Evolutionary conservation across 2,888 invertebrate species (phyloP).

Genomic region (Gerosis bhagava): DNA sequence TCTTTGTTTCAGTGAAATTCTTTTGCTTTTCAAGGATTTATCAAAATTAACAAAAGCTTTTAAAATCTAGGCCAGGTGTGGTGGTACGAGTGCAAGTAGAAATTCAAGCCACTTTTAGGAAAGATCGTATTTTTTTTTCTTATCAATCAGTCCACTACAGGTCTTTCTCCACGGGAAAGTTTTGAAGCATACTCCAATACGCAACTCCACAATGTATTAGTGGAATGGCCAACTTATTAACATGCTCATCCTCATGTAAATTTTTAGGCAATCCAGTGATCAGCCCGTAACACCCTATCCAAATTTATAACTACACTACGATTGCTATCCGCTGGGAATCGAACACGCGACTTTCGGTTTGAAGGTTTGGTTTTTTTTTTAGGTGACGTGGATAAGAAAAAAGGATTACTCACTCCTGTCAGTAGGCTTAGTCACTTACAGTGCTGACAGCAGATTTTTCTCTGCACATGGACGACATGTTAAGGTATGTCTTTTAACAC

Average conservation of each 20-base stretch:
- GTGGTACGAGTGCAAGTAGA: neutral
- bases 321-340: too few species aligned
- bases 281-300: too few species aligned
- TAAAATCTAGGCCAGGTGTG: slow-evolving; percentile 1
- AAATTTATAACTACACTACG: too few species aligned
- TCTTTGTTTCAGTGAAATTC: neutral
- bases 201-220: too few species aligned
- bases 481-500: slow-evolving; percentile 67
- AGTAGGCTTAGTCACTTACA: slow-evolving; percentile 84
- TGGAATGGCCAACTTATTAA: too few species aligned
- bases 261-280: too few species aligned
- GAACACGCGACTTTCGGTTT: too few species aligned
- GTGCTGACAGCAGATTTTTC: slow-evolving; percentile 85
- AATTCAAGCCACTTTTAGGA: slow-evolving; percentile 7
- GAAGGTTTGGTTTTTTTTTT: too few species aligned
- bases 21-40: neutral
- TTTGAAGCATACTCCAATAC: too few species aligned
- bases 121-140: slow-evolving; percentile 26
- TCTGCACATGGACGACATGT: slow-evolving; percentile 83
- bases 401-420: slow-evolving; percentile 85
- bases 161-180: too few species aligned
- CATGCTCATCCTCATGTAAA: too few species aligned
- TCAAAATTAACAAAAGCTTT: slow-evolving; percentile 14
- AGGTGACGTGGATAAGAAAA: slow-evolving; percentile 89
- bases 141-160: too few species aligned